Evolutionary conservation across 2,797 vertebrate species (phyloP), one percentile per base, ranked within the genome.

Genomic region (Moxostoma hubbsi): DNA sequence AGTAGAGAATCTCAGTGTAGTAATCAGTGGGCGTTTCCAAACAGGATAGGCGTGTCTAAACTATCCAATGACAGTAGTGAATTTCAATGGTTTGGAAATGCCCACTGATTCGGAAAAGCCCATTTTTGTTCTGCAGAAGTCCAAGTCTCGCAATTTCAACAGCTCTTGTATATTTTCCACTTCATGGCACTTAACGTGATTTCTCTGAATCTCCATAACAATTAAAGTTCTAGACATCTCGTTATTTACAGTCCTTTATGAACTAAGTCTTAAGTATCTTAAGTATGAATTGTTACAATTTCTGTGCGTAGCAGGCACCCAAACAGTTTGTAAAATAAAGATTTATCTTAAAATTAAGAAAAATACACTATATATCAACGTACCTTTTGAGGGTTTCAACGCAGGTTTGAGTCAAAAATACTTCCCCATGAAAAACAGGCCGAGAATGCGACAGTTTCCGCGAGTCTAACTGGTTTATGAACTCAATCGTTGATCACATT

Each of bases 371-470:
- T 6, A 10, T 72, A 72, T 58, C 9, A 49, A 64, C 77, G 16
- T 57, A 61, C 66, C 75, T 69, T 24, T 55, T 11, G 11, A 36
- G 54, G 57, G 59, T 54, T 62, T 78, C 50, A 47, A 63, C 49
- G 36, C 46, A 43, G 68, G 8, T 63, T 12, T 2, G 36, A 63
- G 61, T 12, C 36, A 13, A 18, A 70, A 18, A 55, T 24, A 55
- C 65, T 72, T 51, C 50, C 61, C 50, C 51, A 72, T 5, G 61
- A 72, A 79, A 71, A 72, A 12, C 77, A 65, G 77, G 77, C 77
- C 77, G 59, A 57, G 50, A 72, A 72, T 72, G 59, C 68, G 77
- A 65, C 77, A 79, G 77, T 72, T 79, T 72, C 45, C n/a, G 36
- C 67, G 59, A 72, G 50, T 18, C 18, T 16, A 45, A 2, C 36